These are phyloP conservation scores for Dascyllus trimaculatus DNA, from an alignment of 2,113 vertebrate species.

Conservation along the genomic window DNA sequence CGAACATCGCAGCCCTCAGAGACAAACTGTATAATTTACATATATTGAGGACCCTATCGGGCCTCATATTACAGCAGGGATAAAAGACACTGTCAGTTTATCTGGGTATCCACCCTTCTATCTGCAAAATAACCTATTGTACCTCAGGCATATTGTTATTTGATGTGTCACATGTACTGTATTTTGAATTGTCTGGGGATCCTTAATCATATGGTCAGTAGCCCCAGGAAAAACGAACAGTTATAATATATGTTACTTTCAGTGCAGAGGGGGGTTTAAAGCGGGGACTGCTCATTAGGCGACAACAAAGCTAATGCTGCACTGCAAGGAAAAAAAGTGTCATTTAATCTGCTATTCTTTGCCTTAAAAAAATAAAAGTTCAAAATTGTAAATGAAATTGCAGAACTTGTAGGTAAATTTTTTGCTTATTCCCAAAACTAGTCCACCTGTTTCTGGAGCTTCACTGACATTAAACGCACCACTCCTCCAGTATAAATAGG, in stretches of 20 bases:
- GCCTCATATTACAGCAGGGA: conserved; percentile 87
- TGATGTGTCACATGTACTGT: conserved; percentile 73
- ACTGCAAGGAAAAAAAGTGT: not conserved
- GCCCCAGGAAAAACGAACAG: conserved; percentile 44
- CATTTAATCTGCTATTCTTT: not conserved
- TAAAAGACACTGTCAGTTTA: conserved; percentile 88
- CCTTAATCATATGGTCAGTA: conserved; percentile 78
- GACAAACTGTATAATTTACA: conserved; percentile 96
- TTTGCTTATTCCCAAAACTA: not conserved
- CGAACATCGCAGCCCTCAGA: conserved; percentile 92
- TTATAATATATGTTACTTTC: conserved; percentile 64
- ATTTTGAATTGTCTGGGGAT: conserved; percentile 74
- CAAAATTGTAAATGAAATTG: not conserved
- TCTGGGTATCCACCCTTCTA: conserved; percentile 82
- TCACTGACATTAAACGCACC: conserved; percentile 28
- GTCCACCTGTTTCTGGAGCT: conserved; percentile 51
- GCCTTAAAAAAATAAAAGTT: not conserved
- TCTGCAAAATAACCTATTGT: conserved; percentile 82
- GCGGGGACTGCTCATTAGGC: conserved; percentile 59
- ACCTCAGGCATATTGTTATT: conserved; percentile 77
- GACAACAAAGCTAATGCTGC: conserved; percentile 44
- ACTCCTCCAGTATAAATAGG: conserved; percentile 1
- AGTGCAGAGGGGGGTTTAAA: conserved; percentile 34
- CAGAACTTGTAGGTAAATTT: not conserved
- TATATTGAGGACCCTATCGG: conserved; percentile 93